Conservation (phyloP, 2,888 invertebrate genomes). For the Pocota personata region DNA sequence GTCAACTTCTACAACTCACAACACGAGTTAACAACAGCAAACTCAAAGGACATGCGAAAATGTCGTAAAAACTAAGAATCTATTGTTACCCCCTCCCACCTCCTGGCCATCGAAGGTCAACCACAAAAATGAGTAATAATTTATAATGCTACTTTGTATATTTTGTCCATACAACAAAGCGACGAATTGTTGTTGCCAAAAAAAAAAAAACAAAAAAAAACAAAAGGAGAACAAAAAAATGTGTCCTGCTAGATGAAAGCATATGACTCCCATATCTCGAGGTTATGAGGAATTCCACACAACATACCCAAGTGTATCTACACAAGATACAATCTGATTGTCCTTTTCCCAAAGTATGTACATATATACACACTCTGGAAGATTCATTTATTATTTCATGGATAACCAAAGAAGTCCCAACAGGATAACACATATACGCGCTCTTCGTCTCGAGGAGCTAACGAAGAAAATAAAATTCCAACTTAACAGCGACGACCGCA, state of each 20-base stretch:
- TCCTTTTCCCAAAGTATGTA: constrained; percentile 36
- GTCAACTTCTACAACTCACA: constrained; percentile 3
- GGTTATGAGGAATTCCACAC: constrained; percentile 62
- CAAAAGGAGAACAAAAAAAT: background rate
- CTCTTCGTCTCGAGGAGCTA: constrained; percentile 27
- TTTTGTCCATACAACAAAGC: constrained; percentile 35
- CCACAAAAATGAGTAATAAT: constrained; percentile 69
- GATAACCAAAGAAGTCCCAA: constrained; percentile 69
- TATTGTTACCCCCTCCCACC: constrained; percentile 35
- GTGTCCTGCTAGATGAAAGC: constrained; percentile 20
- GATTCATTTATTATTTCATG: constrained; percentile 73
- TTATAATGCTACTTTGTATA: constrained; percentile 73
- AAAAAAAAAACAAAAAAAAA: too few relatives aligned
- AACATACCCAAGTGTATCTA: constrained; percentile 41
- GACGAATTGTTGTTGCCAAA: constrained; percentile 49
- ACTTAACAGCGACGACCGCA: constrained; percentile 35
- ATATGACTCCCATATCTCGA: constrained; percentile 36
- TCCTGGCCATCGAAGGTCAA: constrained; percentile 59
- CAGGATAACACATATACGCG: constrained; percentile 53
- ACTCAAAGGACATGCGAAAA: constrained; percentile 70
- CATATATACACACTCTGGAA: constrained; percentile 38
- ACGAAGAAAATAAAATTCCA: constrained; percentile 64
- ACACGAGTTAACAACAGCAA: background rate
- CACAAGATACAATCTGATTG: constrained; percentile 65
- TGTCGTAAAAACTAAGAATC: constrained; percentile 68